Percentiles rank a stretch among this genome's conserved stretches.
phyloP scores from a whole-genome alignment of 2,797 vertebrate genomes.

The Dryobates pubescens region DNA sequence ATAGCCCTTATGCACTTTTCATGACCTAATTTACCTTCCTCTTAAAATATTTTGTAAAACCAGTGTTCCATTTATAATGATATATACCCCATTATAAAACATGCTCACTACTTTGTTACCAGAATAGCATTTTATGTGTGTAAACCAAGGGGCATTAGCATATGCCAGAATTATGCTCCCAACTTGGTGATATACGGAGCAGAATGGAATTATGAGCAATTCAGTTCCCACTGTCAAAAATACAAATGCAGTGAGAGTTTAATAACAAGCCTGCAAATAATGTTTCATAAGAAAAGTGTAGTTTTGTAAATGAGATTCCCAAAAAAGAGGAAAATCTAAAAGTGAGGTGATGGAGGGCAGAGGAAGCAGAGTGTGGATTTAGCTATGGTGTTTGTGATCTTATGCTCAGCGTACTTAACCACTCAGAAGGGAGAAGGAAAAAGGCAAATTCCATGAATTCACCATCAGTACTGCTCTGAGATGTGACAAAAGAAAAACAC shows the following conservation, averaged over 20 bases:
- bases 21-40: slow-evolving; percentile 80
- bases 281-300: neutral
- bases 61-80: slow-evolving; percentile 75
- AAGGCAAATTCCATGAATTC: neutral
- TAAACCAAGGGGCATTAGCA: slow-evolving; percentile 43
- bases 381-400: neutral
- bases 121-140: slow-evolving; percentile 41
- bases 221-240: slow-evolving; percentile 52
- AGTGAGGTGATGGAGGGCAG: neutral
- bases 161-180: slow-evolving; percentile 47
- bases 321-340: neutral
- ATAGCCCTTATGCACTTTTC: slow-evolving; percentile 77
- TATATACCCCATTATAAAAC: slow-evolving; percentile 72
- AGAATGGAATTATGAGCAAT: slow-evolving; percentile 53
- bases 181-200: slow-evolving; percentile 14
- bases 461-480: neutral
- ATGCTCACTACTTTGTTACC: slow-evolving; percentile 58
- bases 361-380: neutral
- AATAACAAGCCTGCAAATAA: slow-evolving; percentile 20
- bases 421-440: neutral
- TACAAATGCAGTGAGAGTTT: slow-evolving; percentile 37
- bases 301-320: slow-evolving; percentile 35
- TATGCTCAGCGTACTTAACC: fast-evolving
- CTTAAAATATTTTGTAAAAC: slow-evolving; percentile 80
- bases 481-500: neutral